Evolutionary conservation across 2,113 vertebrate genomes (phyloP).

Genomic region (Athene noctua): DNA sequence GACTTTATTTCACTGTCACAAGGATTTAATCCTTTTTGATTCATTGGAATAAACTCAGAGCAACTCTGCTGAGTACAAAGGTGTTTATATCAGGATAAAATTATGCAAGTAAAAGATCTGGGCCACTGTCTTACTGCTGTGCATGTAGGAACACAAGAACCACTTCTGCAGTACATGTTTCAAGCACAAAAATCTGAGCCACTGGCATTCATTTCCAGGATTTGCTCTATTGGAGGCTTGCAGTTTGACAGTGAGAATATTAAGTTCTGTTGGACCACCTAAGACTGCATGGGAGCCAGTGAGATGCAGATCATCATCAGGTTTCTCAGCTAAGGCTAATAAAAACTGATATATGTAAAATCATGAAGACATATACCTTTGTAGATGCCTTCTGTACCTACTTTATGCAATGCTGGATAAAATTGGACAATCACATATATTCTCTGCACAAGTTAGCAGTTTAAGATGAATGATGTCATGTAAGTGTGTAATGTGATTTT

Average conservation of each 20-base stretch:
- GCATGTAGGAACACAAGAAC: background rate
- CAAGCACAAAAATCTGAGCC: background rate
- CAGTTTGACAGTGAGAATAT: background rate
- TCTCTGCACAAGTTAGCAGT: background rate
- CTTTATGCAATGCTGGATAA: background rate
- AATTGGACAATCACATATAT: background rate
- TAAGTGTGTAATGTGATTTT: background rate
- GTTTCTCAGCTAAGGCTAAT: background rate
- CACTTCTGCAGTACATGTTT: background rate
- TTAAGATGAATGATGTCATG: background rate
- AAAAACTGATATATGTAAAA: background rate
- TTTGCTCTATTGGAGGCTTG: background rate
- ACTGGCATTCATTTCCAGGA: background rate
- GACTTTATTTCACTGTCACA: background rate
- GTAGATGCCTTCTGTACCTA: background rate
- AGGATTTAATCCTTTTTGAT: background rate
- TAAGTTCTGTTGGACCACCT: background rate
- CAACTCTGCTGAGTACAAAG: background rate
- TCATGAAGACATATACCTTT: background rate
- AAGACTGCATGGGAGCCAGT: background rate
- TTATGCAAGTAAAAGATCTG: background rate
- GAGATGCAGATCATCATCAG: background rate
- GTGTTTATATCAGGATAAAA: background rate
- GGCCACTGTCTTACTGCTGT: background rate
- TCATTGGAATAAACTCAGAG: background rate